A percentile compares a stretch with the other conserved stretches of the same genome.
phyloP scores from a whole-genome alignment of 2,888 invertebrate species.

The Resseliella maxima region DNA sequence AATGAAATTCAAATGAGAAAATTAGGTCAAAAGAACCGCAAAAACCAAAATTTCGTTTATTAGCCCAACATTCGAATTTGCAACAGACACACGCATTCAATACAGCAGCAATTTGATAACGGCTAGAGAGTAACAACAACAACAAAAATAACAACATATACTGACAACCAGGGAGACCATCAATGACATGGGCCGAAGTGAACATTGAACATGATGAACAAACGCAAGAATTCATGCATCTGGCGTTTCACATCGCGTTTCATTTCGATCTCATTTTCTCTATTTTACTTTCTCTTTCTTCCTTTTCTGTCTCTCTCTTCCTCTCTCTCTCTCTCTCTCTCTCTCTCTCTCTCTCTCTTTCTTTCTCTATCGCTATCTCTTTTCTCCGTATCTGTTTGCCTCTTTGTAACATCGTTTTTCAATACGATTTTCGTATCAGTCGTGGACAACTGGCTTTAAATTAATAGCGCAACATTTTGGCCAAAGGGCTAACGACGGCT shows the following conservation, averaged over 20 bases:
- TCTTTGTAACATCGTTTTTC: no score
- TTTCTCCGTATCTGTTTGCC: no score
- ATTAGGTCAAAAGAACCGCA: not conserved
- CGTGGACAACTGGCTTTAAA: no score
- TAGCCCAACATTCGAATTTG: not conserved
- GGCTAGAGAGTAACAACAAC: no score
- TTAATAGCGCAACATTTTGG: no score
- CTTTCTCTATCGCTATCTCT: not conserved
- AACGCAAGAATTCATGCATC: not conserved
- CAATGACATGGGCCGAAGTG: not conserved
- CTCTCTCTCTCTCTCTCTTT: not conserved
- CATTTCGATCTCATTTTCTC: not conserved
- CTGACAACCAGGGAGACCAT: not conserved
- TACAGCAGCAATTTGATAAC: not conserved
- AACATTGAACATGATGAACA: not conserved
- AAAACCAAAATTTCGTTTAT: slow-evolving; percentile 10
- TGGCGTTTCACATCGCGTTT: not conserved
- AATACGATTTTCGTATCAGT: no score
- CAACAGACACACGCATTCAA: not conserved
- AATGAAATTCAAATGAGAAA: slow-evolving; percentile 4
- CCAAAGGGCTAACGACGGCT: no score
- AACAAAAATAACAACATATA: not conserved
- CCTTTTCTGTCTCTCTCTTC: not conserved
- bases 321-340: not conserved
- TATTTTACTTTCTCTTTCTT: not conserved